These are phyloP conservation scores for Dryas iulia DNA, from an alignment of 1,140 invertebrate species.

Conservation along the genomic window DNA sequence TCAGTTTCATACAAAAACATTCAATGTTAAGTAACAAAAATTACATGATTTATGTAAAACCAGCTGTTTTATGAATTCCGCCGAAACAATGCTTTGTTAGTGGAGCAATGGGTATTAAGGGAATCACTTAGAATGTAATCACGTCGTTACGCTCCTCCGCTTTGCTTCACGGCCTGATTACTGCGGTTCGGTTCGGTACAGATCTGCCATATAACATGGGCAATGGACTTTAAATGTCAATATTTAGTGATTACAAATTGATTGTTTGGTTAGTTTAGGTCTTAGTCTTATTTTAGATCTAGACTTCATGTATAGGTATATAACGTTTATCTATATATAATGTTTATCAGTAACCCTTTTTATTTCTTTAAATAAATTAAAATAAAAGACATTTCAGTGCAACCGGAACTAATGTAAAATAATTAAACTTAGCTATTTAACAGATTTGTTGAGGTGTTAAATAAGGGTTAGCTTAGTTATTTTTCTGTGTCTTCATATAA, in stretches of 20 bases:
- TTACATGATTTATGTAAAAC: background rate
- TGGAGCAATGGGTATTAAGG: background rate
- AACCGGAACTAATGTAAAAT: too few relatives aligned
- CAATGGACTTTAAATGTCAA: background rate
- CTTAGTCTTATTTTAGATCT: too few relatives aligned
- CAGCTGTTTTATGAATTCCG: background rate
- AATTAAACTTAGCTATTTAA: too few relatives aligned
- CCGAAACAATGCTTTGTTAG: background rate
- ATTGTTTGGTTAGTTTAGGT: background rate
- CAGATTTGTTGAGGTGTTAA: too few relatives aligned
- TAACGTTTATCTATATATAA: too few relatives aligned
- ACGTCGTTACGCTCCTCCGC: background rate
- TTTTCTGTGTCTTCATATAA: too few relatives aligned
- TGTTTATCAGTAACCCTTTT: too few relatives aligned
- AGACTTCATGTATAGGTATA: too few relatives aligned
- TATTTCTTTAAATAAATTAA: too few relatives aligned
- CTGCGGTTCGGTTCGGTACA: background rate
- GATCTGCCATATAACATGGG: background rate
- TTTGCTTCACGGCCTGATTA: background rate
- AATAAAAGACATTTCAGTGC: too few relatives aligned
- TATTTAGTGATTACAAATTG: background rate
- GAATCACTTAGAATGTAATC: background rate
- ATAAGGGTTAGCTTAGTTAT: too few relatives aligned
- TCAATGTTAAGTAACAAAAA: background rate
- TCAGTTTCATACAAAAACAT: background rate